Evolutionary conservation across 2,113 vertebrate species (phyloP).

Genomic region (Syrrhaptes paradoxus): DNA sequence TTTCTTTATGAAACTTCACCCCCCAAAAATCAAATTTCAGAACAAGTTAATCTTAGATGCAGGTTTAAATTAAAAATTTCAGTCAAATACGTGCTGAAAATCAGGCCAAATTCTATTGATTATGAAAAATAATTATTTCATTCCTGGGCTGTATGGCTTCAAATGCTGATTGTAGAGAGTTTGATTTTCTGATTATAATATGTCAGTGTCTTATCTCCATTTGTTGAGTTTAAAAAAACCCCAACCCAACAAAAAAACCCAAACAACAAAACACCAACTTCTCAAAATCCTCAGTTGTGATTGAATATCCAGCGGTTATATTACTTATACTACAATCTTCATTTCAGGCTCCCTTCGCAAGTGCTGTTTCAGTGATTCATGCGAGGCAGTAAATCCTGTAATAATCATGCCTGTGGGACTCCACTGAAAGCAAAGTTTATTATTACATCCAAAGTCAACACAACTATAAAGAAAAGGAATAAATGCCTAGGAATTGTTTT

Average conservation of each 20-base stretch:
- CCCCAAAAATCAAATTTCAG: not conserved
- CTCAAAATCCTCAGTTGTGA: not conserved
- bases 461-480: not conserved
- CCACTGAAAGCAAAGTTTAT: conserved; percentile 16
- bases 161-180: not conserved
- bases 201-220: not conserved
- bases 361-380: conserved; percentile 3
- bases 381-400: not conserved
- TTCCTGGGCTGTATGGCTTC: not conserved
- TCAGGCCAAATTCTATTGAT: not conserved
- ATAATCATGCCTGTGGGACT: not conserved
- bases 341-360: conserved; percentile 22
- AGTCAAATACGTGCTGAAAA: not conserved
- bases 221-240: not conserved
- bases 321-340: not conserved
- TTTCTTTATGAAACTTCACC: not conserved
- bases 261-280: not conserved
- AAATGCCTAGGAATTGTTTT: not conserved
- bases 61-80: not conserved
- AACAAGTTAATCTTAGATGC: not conserved
- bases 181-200: not conserved
- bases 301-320: not conserved
- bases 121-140: not conserved
- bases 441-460: not conserved
- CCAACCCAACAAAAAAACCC: not conserved